Evolutionary conservation across 2,888 invertebrate genomes (phyloP), one percentile per base, ranked within the genome.

Genomic region (Harpalus rufipes): DNA sequence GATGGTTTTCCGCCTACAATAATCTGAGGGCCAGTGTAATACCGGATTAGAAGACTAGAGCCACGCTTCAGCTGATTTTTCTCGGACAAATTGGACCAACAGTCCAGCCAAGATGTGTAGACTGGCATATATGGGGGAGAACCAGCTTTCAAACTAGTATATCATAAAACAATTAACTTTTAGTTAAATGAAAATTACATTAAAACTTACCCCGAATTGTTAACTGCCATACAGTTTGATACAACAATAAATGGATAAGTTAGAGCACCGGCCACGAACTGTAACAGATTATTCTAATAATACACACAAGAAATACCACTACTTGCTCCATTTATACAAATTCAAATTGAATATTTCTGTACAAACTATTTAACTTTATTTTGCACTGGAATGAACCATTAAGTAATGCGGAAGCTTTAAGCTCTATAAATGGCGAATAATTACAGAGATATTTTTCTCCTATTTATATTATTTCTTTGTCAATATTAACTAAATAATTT

Each of bases 161-260:
- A 72, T 12, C 8, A 78, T 32, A 79, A 51, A 41, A 79, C 39
- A 51, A 51, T 51, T 51, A 12, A 12, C 12, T 12, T 5, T 12
- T 51, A 51, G 44, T 51, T 32, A 32, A 32, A 32, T 5, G 10
- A 84, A 59, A 25, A 18, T 14, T 79, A 12, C n/a, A 59, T 51
- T 12, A 0, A 51, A 51, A 51, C 91, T 90, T 89, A 94, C 93
- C 94, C 95, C 14, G 95, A 95, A 86, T 96, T 95, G 86, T 95
- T 95, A 8, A 98, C 96, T 85, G 96, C 94, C 96, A 98, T 97
- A 88, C 98, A 96, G 85, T 97, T 96, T 10, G 97, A 96, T 0
- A 98, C 97, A 85, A 99, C 96, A 90, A 96, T 95, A 90, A 98
- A 94, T 18, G 98, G 98, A 91, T 99, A 99, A n/a, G 97, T 96